A percentile compares a stretch with the other conserved stretches of the same genome.
Evolutionary conservation across 2,888 invertebrate genomes (phyloP).

Genomic region (Tetanocera ferruginea): DNA sequence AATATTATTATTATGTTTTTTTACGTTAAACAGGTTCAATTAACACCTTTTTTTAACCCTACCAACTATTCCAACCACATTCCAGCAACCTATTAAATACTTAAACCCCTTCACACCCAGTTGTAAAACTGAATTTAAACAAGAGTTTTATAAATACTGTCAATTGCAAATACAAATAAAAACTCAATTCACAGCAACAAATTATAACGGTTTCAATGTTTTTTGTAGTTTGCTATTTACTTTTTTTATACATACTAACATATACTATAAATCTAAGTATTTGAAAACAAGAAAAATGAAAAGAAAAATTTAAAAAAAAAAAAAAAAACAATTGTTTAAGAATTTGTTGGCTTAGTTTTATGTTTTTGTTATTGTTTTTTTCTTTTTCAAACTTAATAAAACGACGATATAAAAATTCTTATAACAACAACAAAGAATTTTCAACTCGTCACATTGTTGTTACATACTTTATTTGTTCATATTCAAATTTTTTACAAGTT

Average conservation of each 20-base stretch:
- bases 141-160: not conserved
- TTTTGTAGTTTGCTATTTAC: constrained; percentile 34
- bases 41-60: not conserved
- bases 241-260: constrained; percentile 3
- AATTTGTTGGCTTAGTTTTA: constrained; percentile 13
- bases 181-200: constrained; percentile 32
- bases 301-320: constrained; percentile 42
- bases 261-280: not conserved
- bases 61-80: not conserved
- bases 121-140: not conserved
- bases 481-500: constrained; percentile 14
- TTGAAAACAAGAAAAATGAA: constrained; percentile 44
- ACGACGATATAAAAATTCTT: constrained; percentile 2
- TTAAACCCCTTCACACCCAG: not conserved
- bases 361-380: not conserved
- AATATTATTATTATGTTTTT: not conserved
- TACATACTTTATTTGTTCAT: constrained; percentile 25
- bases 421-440: constrained; percentile 8
- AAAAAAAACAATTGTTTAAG: constrained; percentile 38
- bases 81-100: not conserved
- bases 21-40: not conserved
- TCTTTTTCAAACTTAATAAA: not conserved
- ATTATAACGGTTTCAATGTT: constrained; percentile 32
- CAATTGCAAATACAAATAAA: constrained; percentile 26
- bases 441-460: not conserved